phyloP scores from a whole-genome alignment of 2,797 vertebrate species.

The Halcyon badia region DNA sequence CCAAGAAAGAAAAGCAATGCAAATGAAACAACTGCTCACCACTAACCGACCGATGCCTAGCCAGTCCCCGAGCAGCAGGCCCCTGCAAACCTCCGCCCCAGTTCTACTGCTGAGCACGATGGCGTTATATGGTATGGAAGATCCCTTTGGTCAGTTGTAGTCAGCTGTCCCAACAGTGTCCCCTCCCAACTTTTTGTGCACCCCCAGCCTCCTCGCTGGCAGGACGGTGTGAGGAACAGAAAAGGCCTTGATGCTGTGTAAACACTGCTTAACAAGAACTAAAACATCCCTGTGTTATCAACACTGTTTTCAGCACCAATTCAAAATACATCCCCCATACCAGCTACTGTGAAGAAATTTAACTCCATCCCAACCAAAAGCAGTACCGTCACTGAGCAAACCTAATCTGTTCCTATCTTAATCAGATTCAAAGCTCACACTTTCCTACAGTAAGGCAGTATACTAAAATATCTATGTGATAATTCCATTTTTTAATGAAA shows the following conservation, averaged over 20 bases:
- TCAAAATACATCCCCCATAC: not conserved
- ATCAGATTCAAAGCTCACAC: not conserved
- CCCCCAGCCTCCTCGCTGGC: not conserved
- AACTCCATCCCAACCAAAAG: not conserved
- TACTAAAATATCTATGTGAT: not conserved
- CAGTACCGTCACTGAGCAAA: not conserved
- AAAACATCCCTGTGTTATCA: not conserved
- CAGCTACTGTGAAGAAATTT: not conserved
- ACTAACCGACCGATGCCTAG: accelerated
- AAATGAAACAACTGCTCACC: not conserved
- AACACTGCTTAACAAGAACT: not conserved
- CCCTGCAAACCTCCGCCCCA: accelerated
- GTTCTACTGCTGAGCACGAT: not conserved
- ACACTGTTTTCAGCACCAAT: not conserved
- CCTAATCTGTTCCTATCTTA: not conserved
- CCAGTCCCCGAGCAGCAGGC: accelerated
- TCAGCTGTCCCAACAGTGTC: not conserved
- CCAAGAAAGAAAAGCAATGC: not conserved
- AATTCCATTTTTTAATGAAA: not conserved
- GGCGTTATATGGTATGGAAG: accelerated
- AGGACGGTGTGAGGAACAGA: not conserved
- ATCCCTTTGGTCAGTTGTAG: not conserved
- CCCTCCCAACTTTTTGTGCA: not conserved
- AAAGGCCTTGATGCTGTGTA: not conserved
- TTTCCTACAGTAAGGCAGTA: not conserved